A percentile compares a stretch with the other conserved stretches of the same genome.
phyloP scores from a whole-genome alignment of 2,797 vertebrate genomes.

The Cygnus olor region DNA sequence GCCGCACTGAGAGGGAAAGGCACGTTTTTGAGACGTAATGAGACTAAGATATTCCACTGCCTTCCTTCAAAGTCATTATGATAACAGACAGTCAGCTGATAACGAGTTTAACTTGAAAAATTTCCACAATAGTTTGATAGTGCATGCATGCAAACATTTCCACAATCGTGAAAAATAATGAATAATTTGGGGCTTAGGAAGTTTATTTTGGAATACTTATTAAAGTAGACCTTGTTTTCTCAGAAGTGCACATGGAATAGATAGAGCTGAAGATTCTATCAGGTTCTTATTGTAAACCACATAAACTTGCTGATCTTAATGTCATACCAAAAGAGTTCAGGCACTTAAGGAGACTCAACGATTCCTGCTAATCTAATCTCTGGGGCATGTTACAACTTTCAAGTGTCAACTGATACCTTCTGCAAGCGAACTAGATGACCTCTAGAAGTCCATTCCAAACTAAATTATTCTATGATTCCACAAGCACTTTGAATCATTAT shows the following conservation, averaged over 20 bases:
- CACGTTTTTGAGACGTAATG: neutral
- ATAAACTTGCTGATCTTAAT: neutral
- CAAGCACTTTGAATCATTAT: neutral
- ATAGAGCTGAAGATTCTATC: neutral
- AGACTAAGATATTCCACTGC: neutral
- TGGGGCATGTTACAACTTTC: neutral
- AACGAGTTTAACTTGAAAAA: neutral
- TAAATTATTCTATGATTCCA: neutral
- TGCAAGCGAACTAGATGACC: neutral
- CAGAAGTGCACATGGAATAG: neutral
- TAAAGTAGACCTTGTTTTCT: fast-evolving
- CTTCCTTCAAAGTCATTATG: neutral
- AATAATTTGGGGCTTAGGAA: neutral
- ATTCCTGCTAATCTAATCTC: neutral
- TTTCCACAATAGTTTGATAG: neutral
- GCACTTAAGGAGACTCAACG: neutral
- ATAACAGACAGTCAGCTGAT: neutral
- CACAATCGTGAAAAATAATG: neutral
- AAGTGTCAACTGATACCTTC: neutral
- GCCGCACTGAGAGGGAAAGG: neutral
- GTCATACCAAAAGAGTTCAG: neutral
- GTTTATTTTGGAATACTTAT: neutral
- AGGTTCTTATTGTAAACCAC: neutral
- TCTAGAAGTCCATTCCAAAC: neutral
- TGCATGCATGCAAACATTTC: neutral